A percentile compares a stretch with the other conserved stretches of the same genome.
phyloP scores from a whole-genome alignment of 2,113 vertebrate species.

The Nannobrachium achirus region DNA sequence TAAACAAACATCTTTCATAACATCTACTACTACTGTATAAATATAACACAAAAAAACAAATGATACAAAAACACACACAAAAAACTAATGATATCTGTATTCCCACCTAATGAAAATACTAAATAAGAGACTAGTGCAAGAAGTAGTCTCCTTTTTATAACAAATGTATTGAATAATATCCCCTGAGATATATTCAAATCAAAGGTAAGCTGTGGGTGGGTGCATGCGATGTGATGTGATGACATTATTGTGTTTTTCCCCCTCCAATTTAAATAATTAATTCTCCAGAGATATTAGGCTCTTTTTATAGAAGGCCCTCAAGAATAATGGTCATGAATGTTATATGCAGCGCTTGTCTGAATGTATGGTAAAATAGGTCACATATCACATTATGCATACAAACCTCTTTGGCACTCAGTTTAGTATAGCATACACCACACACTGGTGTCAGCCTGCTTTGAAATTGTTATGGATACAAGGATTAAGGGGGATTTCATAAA shows the following conservation, averaged over 20 bases:
- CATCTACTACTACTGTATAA: constrained; percentile 2
- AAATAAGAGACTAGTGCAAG: constrained; percentile 8
- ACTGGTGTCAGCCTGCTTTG: constrained; percentile 56
- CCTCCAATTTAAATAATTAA: constrained; percentile 59
- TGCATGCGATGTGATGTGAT: constrained; percentile 46
- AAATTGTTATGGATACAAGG: constrained; percentile 69
- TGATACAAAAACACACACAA: background rate
- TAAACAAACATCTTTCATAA: constrained; percentile 23
- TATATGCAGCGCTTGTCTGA: constrained; percentile 44
- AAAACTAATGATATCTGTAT: constrained; percentile 15
- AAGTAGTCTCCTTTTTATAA: constrained; percentile 34
- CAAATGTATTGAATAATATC: constrained; percentile 47
- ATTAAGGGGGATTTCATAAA: constrained; percentile 68
- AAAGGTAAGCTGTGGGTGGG: constrained; percentile 52
- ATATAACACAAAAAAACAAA: background rate
- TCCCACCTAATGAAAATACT: constrained; percentile 9
- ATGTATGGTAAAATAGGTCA: constrained; percentile 64
- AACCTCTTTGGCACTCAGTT: constrained; percentile 55
- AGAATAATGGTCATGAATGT: constrained; percentile 53
- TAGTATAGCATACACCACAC: constrained; percentile 37
- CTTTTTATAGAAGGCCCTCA: constrained; percentile 63
- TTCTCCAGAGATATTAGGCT: constrained; percentile 54
- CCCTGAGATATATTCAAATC: constrained; percentile 47
- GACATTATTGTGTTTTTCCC: constrained; percentile 51
- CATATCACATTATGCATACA: constrained; percentile 62